These are phyloP conservation scores for Syngnathus floridae DNA, from an alignment of 2,113 vertebrate genomes.

Conservation along the genomic window DNA sequence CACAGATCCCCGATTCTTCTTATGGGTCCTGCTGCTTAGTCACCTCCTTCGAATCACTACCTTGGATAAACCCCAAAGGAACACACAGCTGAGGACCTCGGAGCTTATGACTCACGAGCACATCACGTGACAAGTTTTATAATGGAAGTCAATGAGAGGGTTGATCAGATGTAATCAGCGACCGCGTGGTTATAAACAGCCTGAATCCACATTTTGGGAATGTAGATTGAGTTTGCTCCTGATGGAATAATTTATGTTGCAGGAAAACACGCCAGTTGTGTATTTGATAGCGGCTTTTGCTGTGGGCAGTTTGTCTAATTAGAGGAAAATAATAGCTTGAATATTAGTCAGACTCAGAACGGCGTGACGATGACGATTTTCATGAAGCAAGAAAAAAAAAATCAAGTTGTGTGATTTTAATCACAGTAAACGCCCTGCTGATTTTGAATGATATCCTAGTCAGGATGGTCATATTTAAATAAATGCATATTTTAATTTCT, in stretches of 20 bases:
- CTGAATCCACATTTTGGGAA: constrained; percentile 12
- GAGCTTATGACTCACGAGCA: constrained; percentile 54
- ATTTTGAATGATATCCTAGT: neutral
- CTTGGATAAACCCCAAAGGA: constrained; percentile 64
- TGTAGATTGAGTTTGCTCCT: constrained; percentile 13
- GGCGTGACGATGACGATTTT: neutral
- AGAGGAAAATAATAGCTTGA: neutral
- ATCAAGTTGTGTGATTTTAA: neutral
- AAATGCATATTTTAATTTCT: neutral
- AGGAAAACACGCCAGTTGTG: neutral
- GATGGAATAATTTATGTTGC: constrained; percentile 17
- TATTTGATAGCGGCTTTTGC: constrained; percentile 2
- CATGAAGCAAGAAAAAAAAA: neutral
- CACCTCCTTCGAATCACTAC: constrained; percentile 67
- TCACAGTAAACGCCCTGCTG: neutral
- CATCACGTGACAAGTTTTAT: constrained; percentile 57
- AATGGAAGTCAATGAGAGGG: constrained; percentile 67
- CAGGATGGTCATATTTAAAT: neutral
- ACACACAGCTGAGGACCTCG: constrained; percentile 48
- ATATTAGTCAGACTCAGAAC: neutral
- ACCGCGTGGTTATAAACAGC: constrained; percentile 39
- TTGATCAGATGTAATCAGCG: constrained; percentile 52
- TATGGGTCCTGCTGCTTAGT: constrained; percentile 60
- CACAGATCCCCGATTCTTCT: constrained; percentile 53
- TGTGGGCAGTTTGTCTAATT: neutral